Base-by-base conservation (phyloP, 1,140 invertebrate species). In the Andricus grossulariae region DNA sequence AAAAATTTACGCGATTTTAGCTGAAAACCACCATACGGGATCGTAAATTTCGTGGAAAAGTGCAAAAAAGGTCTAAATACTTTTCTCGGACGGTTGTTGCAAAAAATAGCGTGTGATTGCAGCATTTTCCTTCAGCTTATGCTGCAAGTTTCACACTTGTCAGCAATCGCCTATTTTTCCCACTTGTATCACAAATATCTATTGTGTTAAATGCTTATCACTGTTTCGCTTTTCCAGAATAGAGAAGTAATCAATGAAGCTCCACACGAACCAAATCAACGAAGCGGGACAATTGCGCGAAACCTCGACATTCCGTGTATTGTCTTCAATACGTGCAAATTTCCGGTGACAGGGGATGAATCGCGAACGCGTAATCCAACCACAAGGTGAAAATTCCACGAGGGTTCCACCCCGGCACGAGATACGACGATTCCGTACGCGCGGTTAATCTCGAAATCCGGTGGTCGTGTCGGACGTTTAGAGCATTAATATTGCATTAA, bases 381-480 rank as follows among this genome's bases (percentile, higher is more conserved):
- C 83, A 84, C 70, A 80, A 82, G 82, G 81, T 82, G 83, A 84
- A 84, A 83, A 84, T 84, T 84, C 80, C 83, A 76, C 79, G 76
- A 77, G 79, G 80, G 81, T 81, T 81, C 80, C 79, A 80, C 83
- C 76, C 72, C 74, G 74, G 79, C 74, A 84, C 12, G 5, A 66
- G 60, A 80, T 81, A 81, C 79, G 81, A 82, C 79, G 80, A 80
- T 77, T 80, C 76, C 75, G 79, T 79, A 76, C 83, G 78, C 80
- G 78, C 71, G 75, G 80, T 81, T 83, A 83, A 83, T 80, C 82
- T 77, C 77, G 77, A 82, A 82, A 82, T 82, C 79, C 83, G 78
- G 83, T 74, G 83, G 80, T 73, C 78, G 54, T 78, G 77, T 60
- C 51, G 76, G 82, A 78, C 80, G 80, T 83, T 83, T 81, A 81